Base-by-base conservation (phyloP, 2,888 invertebrate genomes). In the Lottia gigantea region DNA sequence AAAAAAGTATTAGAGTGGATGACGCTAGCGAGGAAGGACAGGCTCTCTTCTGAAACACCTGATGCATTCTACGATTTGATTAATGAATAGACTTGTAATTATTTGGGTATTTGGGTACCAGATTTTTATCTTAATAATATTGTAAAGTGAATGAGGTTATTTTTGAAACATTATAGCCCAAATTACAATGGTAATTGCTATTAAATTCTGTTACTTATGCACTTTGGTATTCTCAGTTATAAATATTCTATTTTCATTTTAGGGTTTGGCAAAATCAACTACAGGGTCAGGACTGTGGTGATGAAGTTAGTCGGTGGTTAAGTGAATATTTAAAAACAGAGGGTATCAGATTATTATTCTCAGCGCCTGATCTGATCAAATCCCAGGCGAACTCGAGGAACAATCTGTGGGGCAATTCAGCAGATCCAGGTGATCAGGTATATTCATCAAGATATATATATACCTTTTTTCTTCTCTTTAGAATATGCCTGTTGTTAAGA, bases 251-350 rank as follows among this genome's bases (percentile, higher is more conserved):
- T 40, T 40, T 6, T 64, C 11, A 6, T 69, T 71, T 2, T 67
- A 84, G 84, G 31, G 76, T 84, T 14, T 82, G 80, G 82, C 79
- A 76, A 4, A 71, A 74, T 1, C 47, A 68, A 8, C 66, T 82
- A 14, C 78, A 80, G 23, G 85, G 80, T 3, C 70, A 83, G 64
- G 84, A 85, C 72, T 84, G 85, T 76, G 86, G 86, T 4, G 77
- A 82, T 26, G 80, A 79, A 45, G 83, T 80, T 0, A 78, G 78
- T 0, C 64, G 66, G 3, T 87, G 87, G 87, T 67, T 85, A 12
- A 78, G 76, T 40, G 67, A 76, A 45, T 84, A 66, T 67, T 76
- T 87, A 12, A 74, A 73, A n/a, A 64, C 67, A 15, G 75, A 78
- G 2, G 80, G 78, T 4, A 71, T 81, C 0, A 71, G 79, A 16